Evolutionary conservation across 2,888 invertebrate species (phyloP), one percentile per base, ranked within the genome.

Genomic region (Drosophila testacea): DNA sequence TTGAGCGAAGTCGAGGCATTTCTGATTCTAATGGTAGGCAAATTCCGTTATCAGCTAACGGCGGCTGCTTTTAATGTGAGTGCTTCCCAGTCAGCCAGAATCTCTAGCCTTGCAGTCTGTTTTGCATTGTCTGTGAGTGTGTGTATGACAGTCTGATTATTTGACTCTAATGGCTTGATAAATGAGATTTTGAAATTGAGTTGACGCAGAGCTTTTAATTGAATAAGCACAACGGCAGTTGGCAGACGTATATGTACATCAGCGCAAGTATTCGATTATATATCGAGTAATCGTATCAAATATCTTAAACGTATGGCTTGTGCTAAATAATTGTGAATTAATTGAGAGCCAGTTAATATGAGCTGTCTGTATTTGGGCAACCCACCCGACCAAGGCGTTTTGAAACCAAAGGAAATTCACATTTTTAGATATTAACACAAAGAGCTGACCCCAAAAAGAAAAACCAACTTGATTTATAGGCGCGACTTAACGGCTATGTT

Each of bases 151-250:
- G 68, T 62, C 68, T 76, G 81, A 85, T 87, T 90, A 91, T 91
- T 88, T 87, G 89, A 87, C 89, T 89, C 90, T 91, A 90, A 90
- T 91, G 90, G 89, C 83, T 91, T 90, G 91, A 90, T 90, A 90
- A 91, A 90, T 91, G 90, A 67, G 90, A 91, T 90, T 90, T 81
- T 77, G 71, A 78, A 86, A 85, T 88, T 78, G 83, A 81, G 79
- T 81, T 79, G 83, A 79, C 69, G 76, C 80, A 60, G 59, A 73
- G 79, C 68, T 78, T 88, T 88, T 80, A 90, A 90, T 90, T 89
- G 90, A 90, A 90, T 90, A 88, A 89, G 79, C 90, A 80, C 83
- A 77, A 69, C 64, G 68, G 51, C 69, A 69, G 65, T 54, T 68
- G 73, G 67, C 69, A 16, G 34, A 16, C 72, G 67, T 69, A 66